phyloP scores from a whole-genome alignment of 1,140 invertebrate genomes.

The Drosophila serrata region DNA sequence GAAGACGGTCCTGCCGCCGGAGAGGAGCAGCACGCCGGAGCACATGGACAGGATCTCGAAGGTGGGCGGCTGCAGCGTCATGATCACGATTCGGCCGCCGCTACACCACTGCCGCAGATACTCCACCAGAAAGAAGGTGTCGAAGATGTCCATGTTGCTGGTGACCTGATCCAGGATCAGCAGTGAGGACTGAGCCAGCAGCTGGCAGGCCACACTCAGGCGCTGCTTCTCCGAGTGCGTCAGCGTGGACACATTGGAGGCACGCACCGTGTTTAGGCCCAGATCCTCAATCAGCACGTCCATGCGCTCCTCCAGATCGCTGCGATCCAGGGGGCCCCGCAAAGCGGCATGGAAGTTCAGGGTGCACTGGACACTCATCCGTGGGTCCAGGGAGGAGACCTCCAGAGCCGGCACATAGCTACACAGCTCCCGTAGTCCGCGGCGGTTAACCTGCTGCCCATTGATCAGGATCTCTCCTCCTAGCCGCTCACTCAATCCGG shows the following conservation, averaged over 20 bases:
- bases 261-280: slow-evolving; percentile 93
- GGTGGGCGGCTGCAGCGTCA: slow-evolving; percentile 96
- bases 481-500: slow-evolving; percentile 89
- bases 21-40: slow-evolving; percentile 93
- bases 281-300: slow-evolving; percentile 95
- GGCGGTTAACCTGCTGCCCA: slow-evolving; percentile 91
- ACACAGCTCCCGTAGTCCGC: slow-evolving; percentile 88
- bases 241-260: slow-evolving; percentile 91
- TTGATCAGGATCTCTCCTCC: slow-evolving; percentile 94
- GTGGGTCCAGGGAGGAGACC: slow-evolving; percentile 86
- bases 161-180: slow-evolving; percentile 95
- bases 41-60: slow-evolving; percentile 98
- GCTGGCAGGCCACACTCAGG: slow-evolving; percentile 94
- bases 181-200: slow-evolving; percentile 93
- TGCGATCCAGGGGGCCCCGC: slow-evolving; percentile 87
- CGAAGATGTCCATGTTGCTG: slow-evolving; percentile 97
- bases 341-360: slow-evolving; percentile 92
- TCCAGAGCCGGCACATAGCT: slow-evolving; percentile 84
- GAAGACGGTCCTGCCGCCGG: slow-evolving; percentile 95
- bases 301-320: slow-evolving; percentile 90
- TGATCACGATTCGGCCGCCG: slow-evolving; percentile 93
- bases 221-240: slow-evolving; percentile 94
- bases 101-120: slow-evolving; percentile 97
- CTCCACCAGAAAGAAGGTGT: slow-evolving; percentile 97
- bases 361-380: slow-evolving; percentile 93